phyloP scores from a whole-genome alignment of 1,140 invertebrate genomes.

The Luehdorfia chinensis region DNA sequence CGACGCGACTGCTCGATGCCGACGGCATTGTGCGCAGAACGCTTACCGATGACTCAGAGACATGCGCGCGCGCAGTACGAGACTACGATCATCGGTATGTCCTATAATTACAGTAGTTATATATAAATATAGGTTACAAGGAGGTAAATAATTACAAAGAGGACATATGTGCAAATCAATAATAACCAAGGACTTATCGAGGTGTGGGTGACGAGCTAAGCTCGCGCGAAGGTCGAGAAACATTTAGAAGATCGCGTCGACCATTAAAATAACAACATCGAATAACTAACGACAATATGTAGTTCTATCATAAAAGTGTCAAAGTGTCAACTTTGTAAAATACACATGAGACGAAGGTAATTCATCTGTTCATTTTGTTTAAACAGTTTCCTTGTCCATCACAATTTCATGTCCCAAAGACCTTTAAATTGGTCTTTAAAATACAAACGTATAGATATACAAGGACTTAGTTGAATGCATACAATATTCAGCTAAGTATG shows the following conservation, averaged over 20 bases:
- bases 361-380: too few species aligned
- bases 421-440: too few species aligned
- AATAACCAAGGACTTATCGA: conserved; percentile 47
- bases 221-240: conserved; percentile 39
- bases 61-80: conserved; percentile 59
- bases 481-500: too few species aligned
- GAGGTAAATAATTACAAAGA: conserved; percentile 63
- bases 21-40: conserved; percentile 65
- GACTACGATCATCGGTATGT: conserved; percentile 55
- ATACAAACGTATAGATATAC: too few species aligned
- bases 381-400: too few species aligned
- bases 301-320: too few species aligned
- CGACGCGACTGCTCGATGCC: conserved; percentile 66
- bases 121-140: conserved; percentile 59
- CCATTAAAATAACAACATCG: conserved; percentile 19
- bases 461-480: too few species aligned
- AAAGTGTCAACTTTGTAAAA: too few species aligned
- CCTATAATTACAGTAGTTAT: conserved; percentile 61
- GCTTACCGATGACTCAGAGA: conserved; percentile 60
- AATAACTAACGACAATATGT: too few species aligned
- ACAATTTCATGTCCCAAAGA: too few species aligned
- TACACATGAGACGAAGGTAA: too few species aligned
- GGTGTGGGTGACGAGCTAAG: conserved; percentile 44
- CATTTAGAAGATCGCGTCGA: conserved; percentile 23
- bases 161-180: conserved; percentile 39